These are phyloP conservation scores for Lophura nycthemera DNA, from an alignment of 2,113 vertebrate species.

Conservation along the genomic window DNA sequence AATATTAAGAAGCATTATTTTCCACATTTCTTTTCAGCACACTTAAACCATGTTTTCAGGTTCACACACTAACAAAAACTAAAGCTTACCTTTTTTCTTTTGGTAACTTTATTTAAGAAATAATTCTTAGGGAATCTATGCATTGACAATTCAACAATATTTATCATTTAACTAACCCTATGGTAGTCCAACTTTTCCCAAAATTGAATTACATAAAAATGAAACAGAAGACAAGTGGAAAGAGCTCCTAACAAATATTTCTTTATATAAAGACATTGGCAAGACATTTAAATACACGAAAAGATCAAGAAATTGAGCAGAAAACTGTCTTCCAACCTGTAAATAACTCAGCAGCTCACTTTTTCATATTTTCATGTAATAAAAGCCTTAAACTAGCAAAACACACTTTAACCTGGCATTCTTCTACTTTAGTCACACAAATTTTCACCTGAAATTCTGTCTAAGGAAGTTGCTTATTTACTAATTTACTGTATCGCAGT, in stretches of 20 bases:
- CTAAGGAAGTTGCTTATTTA: neutral
- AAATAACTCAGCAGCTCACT: neutral
- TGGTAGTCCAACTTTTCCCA: neutral
- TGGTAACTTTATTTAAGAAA: neutral
- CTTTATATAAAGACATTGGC: neutral
- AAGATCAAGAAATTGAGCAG: neutral
- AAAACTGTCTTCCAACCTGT: neutral
- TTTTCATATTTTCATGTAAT: neutral
- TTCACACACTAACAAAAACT: neutral
- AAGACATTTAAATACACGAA: neutral
- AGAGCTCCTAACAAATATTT: neutral
- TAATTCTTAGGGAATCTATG: neutral
- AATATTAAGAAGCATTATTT: neutral
- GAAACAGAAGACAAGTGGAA: neutral
- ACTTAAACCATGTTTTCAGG: neutral
- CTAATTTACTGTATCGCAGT: neutral
- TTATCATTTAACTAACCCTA: neutral
- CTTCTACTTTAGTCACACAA: neutral
- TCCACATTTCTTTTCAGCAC: neutral
- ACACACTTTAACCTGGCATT: neutral
- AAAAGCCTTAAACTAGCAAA: neutral
- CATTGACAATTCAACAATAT: neutral
- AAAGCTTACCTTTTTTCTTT: neutral
- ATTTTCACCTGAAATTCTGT: neutral
- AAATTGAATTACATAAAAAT: neutral